Conservation (phyloP, 92 coral and sea anemone genomes). For the Muricea muricata region DNA sequence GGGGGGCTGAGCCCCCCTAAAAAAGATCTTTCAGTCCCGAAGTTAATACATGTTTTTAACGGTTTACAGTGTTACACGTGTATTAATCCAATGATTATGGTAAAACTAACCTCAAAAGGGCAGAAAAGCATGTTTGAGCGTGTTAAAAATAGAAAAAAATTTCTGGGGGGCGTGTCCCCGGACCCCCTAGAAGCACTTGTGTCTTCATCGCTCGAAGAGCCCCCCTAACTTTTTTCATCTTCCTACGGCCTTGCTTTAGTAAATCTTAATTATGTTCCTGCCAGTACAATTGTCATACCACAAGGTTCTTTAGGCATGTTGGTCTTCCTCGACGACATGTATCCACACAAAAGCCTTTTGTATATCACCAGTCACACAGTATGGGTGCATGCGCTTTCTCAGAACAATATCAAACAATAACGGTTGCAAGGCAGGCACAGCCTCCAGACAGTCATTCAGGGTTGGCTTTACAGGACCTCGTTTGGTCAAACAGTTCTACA, state of each 20-base stretch:
- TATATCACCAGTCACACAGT: slow-evolving; percentile 52
- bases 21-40: too few species aligned
- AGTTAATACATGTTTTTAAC: too few species aligned
- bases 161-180: slow-evolving; percentile 51
- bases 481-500: slow-evolving; percentile 62
- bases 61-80: too few species aligned
- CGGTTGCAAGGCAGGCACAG: slow-evolving; percentile 58
- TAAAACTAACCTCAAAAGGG: too few species aligned
- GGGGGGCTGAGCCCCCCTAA: too few species aligned
- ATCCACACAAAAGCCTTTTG: slow-evolving; percentile 34
- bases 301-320: background rate
- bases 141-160: too few species aligned
- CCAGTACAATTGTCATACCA: background rate
- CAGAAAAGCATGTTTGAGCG: too few species aligned
- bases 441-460: slow-evolving; percentile 29
- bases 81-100: too few species aligned
- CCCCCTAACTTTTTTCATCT: too few species aligned
- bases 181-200: slow-evolving; percentile 42
- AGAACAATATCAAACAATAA: slow-evolving; percentile 65
- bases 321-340: background rate
- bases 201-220: too few species aligned
- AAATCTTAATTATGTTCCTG: background rate
- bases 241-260: too few species aligned
- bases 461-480: slow-evolving; percentile 66
- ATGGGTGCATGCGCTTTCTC: slow-evolving; percentile 62